A percentile compares a stretch with the other conserved stretches of the same genome.
Conservation (phyloP, 37 sponge, comb jelly and placozoan genomes). For the Spongia lamella region DNA sequence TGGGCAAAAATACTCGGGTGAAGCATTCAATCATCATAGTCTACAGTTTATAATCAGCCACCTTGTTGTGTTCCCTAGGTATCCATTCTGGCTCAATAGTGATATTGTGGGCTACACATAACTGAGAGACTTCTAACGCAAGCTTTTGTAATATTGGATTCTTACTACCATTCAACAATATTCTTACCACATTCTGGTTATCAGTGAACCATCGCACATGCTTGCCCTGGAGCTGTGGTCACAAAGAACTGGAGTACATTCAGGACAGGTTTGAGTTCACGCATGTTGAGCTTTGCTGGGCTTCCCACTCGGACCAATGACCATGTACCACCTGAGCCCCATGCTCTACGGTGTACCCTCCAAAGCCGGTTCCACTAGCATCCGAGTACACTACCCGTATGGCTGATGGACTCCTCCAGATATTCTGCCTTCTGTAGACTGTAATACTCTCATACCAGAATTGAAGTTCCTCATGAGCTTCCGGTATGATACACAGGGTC, state of each 20-base stretch:
- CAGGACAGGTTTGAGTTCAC: conserved; percentile 23
- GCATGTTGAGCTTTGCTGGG: conserved; percentile 24
- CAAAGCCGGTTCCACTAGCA: conserved; percentile 42
- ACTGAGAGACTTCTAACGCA: conserved; percentile 5
- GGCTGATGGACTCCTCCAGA: conserved; percentile 12
- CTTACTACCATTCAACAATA: conserved; percentile 13
- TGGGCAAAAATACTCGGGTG: conserved; percentile 2
- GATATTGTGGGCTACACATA: conserved; percentile 1
- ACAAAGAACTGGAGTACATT: conserved; percentile 11
- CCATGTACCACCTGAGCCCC: conserved; percentile 18
- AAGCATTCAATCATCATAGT: conserved; percentile 38
- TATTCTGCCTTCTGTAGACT: conserved; percentile 4
- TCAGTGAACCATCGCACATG: conserved; percentile 21
- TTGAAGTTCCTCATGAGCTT: conserved; percentile 15
- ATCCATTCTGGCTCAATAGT: conserved; percentile 33
- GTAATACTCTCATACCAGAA: conserved; percentile 19
- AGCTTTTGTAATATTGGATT: conserved; percentile 7
- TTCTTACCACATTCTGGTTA: conserved; percentile 34
- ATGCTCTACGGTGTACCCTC: conserved; percentile 16
- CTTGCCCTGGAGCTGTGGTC: background rate
- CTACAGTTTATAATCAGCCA: conserved; percentile 21
- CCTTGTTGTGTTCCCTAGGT: conserved; percentile 27
- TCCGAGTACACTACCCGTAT: conserved; percentile 26
- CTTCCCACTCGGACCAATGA: conserved; percentile 1
- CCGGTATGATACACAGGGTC: background rate